phyloP scores from a whole-genome alignment of 2,888 invertebrate genomes.

The Tiliacea aurago region DNA sequence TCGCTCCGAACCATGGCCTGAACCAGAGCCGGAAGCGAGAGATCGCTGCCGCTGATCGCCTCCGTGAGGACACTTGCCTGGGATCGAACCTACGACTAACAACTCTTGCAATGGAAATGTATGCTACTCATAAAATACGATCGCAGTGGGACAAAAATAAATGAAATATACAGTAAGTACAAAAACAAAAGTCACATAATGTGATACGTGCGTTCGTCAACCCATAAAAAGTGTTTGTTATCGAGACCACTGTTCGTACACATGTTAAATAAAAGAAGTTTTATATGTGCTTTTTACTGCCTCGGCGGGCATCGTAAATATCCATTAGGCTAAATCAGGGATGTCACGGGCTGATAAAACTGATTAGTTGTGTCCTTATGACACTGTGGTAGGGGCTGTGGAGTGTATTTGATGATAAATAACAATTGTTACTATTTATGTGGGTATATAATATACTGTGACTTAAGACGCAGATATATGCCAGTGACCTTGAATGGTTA shows the following conservation, averaged over 20 bases:
- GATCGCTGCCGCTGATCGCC: too few relatives aligned
- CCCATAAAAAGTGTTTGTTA: slow-evolving; percentile 63
- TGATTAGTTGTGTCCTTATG: slow-evolving; percentile 47
- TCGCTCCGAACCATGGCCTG: too few relatives aligned
- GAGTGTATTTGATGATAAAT: not conserved
- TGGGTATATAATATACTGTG: too few relatives aligned
- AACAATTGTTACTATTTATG: too few relatives aligned
- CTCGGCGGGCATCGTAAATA: slow-evolving; percentile 61
- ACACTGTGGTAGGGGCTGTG: not conserved
- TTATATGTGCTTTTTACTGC: slow-evolving; percentile 64
- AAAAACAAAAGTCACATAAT: slow-evolving; percentile 44
- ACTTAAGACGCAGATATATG: too few relatives aligned
- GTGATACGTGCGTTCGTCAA: slow-evolving; percentile 50
- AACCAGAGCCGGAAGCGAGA: too few relatives aligned
- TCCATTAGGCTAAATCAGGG: slow-evolving; percentile 63
- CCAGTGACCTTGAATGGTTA: too few relatives aligned
- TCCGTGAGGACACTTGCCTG: too few relatives aligned
- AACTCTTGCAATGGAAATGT: too few relatives aligned
- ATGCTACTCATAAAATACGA: not conserved
- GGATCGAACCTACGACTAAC: too few relatives aligned
- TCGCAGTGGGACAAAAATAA: slow-evolving; percentile 21
- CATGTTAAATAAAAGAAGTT: slow-evolving; percentile 66
- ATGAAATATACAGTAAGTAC: not conserved
- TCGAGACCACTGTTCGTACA: slow-evolving; percentile 45
- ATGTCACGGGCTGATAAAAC: slow-evolving; percentile 46